Conservation (phyloP, 2,113 vertebrate species). For the Procavia capensis region DNA sequence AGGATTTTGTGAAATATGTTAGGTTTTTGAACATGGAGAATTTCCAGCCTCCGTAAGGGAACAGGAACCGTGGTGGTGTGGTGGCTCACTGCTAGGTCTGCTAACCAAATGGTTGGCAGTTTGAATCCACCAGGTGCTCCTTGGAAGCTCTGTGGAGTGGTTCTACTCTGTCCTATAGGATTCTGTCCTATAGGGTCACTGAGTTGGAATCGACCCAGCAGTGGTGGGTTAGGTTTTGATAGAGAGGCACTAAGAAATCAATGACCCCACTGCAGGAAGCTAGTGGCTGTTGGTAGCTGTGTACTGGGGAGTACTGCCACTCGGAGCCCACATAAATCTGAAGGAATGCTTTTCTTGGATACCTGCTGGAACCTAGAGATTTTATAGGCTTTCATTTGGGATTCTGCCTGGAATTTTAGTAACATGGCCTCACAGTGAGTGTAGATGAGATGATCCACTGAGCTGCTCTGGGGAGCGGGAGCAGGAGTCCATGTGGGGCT, state of each 20-base stretch:
- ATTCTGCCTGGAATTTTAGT: slow-evolving; percentile 49
- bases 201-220: too few species aligned
- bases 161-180: too few species aligned
- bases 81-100: too few species aligned
- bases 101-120: too few species aligned
- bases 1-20: slow-evolving; percentile 67
- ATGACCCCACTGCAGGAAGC: background rate
- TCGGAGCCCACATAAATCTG: background rate
- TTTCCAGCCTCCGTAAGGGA: background rate
- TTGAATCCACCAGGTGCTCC: too few species aligned
- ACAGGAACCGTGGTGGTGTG: too few species aligned
- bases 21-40: slow-evolving; percentile 38
- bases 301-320: background rate
- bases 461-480: accelerated
- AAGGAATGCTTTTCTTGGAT: background rate
- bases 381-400: background rate
- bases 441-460: background rate
- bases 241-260: slow-evolving; percentile 33
- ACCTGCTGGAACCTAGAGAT: background rate
- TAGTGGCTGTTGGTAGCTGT: background rate
- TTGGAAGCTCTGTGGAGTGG: too few species aligned
- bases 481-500: background rate
- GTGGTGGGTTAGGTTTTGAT: too few species aligned
- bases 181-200: too few species aligned
- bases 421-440: accelerated